Evolutionary conservation across 2,797 vertebrate species (phyloP).

Genomic region (Acrossocheilus wenchowensis): DNA sequence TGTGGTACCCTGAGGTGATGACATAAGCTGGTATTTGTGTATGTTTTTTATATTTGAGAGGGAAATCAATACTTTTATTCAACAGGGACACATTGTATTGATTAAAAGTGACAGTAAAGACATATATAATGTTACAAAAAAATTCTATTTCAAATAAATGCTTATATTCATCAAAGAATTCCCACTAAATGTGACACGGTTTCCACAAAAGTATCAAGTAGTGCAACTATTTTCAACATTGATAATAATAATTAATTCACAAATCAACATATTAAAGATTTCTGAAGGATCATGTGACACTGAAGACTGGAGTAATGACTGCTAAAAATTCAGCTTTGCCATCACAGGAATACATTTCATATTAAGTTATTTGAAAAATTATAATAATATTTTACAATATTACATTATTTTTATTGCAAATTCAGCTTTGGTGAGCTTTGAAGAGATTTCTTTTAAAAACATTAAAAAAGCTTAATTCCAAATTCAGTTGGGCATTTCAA

Average conservation of each 20-base stretch:
- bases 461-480: no score
- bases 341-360: no score
- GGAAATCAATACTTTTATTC: neutral
- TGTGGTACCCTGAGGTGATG: slow-evolving; percentile 2
- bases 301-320: no score
- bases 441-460: no score
- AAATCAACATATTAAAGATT: neutral
- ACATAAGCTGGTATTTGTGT: neutral
- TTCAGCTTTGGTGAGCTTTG: no score
- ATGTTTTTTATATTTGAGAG: neutral
- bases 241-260: neutral
- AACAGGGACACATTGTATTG: neutral
- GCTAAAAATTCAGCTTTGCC: no score
- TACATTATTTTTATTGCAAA: no score
- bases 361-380: neutral
- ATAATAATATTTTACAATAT: no score
- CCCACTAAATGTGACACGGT: neutral
- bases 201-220: neutral
- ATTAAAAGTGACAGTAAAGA: neutral
- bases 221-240: neutral
- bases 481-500: neutral
- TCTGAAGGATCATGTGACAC: neutral
- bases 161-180: neutral
- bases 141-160: neutral
- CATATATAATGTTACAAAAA: neutral